Base-by-base conservation (phyloP, 2,113 vertebrate genomes). In the Illadopsis cleaveri region DNA sequence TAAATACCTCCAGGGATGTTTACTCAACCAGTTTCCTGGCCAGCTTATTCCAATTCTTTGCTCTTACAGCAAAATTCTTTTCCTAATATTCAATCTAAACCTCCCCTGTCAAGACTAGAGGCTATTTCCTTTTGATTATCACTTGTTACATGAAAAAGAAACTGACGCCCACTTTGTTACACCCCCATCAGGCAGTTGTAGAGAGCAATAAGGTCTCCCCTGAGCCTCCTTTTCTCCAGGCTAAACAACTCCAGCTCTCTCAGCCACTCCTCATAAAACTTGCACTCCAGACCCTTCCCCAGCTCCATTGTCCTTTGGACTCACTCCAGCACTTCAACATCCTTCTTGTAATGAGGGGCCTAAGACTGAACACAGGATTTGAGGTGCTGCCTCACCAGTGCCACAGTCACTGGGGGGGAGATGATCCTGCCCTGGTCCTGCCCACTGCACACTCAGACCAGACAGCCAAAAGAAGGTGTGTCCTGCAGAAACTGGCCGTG, bases 401-500 rank as follows among this genome's bases (percentile, higher is more conserved):
- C 17, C 37, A 13, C 37, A 28, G 1, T 42, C 47, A 27, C 22
- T 16, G 13, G 2, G 25, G 25, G 11, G 37, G 17, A 38, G 25
- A 28, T 61, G 17, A 8, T 61, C 25, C 7, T 60, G 33, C 44
- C 15, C 33, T n/a, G 24, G 28, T 68, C 38, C 45, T 56, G 47
- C 22, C 8, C 11, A 2, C 4, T 10, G 22, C 15, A 21, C 23
- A 8, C 13, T 37, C 51, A 45, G 73, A 28, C 10, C 51, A 81
- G 60, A 5, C 6, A 66, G 44, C 27, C 13, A 30, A 60, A 75
- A n/a, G 31, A 53, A 71, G 13, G 14, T 57, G 21, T 40, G 31
- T 11, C 12, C 24, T 0, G 0, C 9, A 84, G 70, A 82, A 56
- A 20, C 5, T 31, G 17, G 6, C 10, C 14, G 12, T 53, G 17